Conservation (phyloP, 2,888 invertebrate species). For the Drosophila quinaria region DNA sequence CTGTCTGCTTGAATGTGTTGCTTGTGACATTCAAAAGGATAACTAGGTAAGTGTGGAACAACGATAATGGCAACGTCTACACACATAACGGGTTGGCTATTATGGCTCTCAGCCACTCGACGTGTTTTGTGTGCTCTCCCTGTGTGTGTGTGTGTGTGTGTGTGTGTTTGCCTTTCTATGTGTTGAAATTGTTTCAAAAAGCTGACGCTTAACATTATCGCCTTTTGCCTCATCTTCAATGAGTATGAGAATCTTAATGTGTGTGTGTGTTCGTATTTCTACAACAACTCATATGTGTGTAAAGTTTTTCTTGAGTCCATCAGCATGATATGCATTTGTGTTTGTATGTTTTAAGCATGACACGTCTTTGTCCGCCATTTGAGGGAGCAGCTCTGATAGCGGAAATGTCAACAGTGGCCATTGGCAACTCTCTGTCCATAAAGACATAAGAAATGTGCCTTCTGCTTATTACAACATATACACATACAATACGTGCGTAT, state of each 20-base stretch:
- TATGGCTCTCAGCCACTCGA: slow-evolving; percentile 59
- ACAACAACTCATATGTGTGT: slow-evolving; percentile 23
- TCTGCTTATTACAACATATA: not conserved
- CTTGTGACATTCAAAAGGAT: slow-evolving; percentile 69
- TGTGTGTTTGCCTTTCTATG: slow-evolving; percentile 37
- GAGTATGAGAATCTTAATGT: slow-evolving; percentile 24
- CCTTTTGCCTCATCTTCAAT: slow-evolving; percentile 62
- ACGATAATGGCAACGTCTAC: slow-evolving; percentile 66
- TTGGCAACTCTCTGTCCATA: slow-evolving; percentile 40
- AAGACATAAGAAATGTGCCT: slow-evolving; percentile 37
- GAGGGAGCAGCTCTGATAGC: slow-evolving; percentile 27
- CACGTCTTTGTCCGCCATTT: slow-evolving; percentile 22
- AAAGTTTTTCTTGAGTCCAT: slow-evolving; percentile 33
- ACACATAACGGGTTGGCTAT: slow-evolving; percentile 67
- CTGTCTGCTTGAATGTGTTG: slow-evolving; percentile 21
- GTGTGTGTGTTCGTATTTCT: slow-evolving; percentile 18
- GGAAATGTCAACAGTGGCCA: slow-evolving; percentile 67
- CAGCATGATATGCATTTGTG: slow-evolving; percentile 64
- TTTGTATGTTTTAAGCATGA: slow-evolving; percentile 55
- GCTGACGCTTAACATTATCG: slow-evolving; percentile 74
- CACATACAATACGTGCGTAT: slow-evolving; percentile 59
- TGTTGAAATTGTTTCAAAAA: slow-evolving; percentile 73
- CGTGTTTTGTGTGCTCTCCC: slow-evolving; percentile 49
- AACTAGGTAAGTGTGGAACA: slow-evolving; percentile 65
- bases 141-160: slow-evolving; percentile 31